Percentiles rank a stretch among this genome's conserved stretches.
phyloP scores from a whole-genome alignment of 2,888 invertebrate species.

The Willowsia nigromaculata region DNA sequence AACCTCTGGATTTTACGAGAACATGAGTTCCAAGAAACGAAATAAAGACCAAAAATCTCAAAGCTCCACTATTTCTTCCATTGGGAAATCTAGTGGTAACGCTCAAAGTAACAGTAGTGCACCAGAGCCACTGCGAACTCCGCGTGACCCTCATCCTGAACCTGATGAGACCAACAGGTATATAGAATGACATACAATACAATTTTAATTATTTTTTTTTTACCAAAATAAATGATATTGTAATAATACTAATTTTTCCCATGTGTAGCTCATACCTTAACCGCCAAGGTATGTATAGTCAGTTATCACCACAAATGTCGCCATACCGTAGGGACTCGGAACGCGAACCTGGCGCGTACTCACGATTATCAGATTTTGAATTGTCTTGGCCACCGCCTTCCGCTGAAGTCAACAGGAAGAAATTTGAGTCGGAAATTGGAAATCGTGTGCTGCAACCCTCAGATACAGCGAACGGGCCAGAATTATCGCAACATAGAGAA shows the following conservation, averaged over 20 bases:
- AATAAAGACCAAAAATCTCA: constrained; percentile 75
- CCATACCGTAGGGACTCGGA: constrained; percentile 55
- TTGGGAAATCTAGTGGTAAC: constrained; percentile 22
- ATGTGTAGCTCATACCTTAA: not conserved
- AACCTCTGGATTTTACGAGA: constrained; percentile 74
- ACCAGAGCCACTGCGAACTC: constrained; percentile 42
- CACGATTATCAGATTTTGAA: constrained; percentile 28
- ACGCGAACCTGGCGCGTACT: not conserved
- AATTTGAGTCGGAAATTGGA: constrained; percentile 5
- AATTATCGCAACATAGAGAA: not conserved
- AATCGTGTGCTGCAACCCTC: not conserved
- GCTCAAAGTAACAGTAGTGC: constrained; percentile 1
- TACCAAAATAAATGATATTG: not conserved
- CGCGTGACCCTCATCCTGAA: constrained; percentile 59
- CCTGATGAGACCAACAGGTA: constrained; percentile 54
- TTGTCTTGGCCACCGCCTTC: constrained; percentile 9
- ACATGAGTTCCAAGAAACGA: constrained; percentile 75
- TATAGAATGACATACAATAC: not conserved
- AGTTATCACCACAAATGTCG: constrained; percentile 30
- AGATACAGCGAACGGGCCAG: not conserved
- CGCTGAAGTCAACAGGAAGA: not conserved
- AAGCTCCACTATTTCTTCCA: constrained; percentile 18
- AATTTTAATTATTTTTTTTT: not conserved
- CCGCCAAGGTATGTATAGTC: constrained; percentile 18
- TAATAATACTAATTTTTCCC: not conserved